phyloP scores from a whole-genome alignment of 2,113 vertebrate genomes.

The Thunnus thynnus region DNA sequence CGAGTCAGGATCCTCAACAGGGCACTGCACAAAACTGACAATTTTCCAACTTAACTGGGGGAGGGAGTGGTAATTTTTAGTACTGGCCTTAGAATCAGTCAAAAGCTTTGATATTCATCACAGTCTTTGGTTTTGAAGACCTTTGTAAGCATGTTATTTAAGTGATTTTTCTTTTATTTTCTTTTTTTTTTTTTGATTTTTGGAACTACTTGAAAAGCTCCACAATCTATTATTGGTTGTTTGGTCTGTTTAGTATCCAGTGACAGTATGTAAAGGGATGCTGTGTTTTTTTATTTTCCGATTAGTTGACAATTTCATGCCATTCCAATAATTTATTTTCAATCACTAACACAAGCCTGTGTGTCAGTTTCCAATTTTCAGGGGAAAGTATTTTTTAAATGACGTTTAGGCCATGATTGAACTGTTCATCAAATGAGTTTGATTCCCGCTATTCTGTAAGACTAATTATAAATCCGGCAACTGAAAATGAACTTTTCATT shows the following conservation, averaged over 20 bases:
- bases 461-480: neutral
- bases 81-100: slow-evolving; percentile 57
- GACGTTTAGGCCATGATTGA: slow-evolving; percentile 7
- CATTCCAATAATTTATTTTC: slow-evolving; percentile 72
- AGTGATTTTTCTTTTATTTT: neutral
- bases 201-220: slow-evolving; percentile 69
- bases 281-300: slow-evolving; percentile 54
- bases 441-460: slow-evolving; percentile 18
- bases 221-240: slow-evolving; percentile 49
- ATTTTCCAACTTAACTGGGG: slow-evolving; percentile 29
- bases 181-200: slow-evolving; percentile 46
- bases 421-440: slow-evolving; percentile 36
- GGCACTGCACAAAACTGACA: slow-evolving; percentile 38
- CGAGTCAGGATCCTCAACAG: slow-evolving; percentile 42
- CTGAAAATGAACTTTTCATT: slow-evolving; percentile 23
- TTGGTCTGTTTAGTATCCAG: slow-evolving; percentile 43
- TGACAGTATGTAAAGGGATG: slow-evolving; percentile 51
- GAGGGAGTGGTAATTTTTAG: slow-evolving; percentile 30
- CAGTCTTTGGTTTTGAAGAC: slow-evolving; percentile 57
- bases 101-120: slow-evolving; percentile 62
- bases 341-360: slow-evolving; percentile 31
- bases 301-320: slow-evolving; percentile 46
- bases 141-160: slow-evolving; percentile 42
- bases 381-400: slow-evolving; percentile 9
- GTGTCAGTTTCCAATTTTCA: slow-evolving; percentile 34